These are phyloP conservation scores for Tenthredo scrophulariae DNA, from an alignment of 2,888 invertebrate genomes.

Conservation along the genomic window DNA sequence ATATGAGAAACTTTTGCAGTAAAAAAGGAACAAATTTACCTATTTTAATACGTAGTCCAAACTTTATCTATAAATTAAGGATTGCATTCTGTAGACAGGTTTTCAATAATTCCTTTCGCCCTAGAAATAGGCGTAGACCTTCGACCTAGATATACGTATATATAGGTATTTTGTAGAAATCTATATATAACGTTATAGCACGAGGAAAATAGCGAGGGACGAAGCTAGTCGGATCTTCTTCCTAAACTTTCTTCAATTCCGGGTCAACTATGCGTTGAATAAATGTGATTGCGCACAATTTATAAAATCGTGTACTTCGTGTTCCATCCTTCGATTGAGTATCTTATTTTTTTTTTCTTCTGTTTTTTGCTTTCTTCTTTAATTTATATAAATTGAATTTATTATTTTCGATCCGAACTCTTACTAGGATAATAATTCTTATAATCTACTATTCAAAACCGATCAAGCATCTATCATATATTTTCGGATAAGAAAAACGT, in stretches of 20 bases:
- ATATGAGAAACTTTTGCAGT: not conserved
- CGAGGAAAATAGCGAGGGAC: not conserved
- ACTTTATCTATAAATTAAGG: not conserved
- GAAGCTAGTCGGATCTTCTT: not conserved
- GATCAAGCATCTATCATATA: not conserved
- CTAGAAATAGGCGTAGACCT: not conserved
- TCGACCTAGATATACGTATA: conserved; percentile 8
- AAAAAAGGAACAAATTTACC: not conserved
- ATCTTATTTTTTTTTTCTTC: not conserved
- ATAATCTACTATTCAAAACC: not conserved
- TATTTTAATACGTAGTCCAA: not conserved
- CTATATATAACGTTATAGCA: conserved; percentile 33
- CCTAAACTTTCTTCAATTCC: not conserved
- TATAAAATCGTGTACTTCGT: not conserved
- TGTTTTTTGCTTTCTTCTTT: not conserved
- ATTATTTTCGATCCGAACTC: not conserved
- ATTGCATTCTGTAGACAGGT: not conserved
- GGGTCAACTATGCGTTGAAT: not conserved
- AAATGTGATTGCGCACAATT: not conserved
- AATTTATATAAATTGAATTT: not conserved
- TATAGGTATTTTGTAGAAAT: conserved; percentile 15
- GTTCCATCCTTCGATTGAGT: not conserved
- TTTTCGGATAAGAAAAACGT: not conserved
- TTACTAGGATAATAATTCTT: not conserved
- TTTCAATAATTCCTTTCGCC: not conserved